Base-by-base conservation (phyloP, 2,888 invertebrate genomes). In the Listrodromus nycthemerus region DNA sequence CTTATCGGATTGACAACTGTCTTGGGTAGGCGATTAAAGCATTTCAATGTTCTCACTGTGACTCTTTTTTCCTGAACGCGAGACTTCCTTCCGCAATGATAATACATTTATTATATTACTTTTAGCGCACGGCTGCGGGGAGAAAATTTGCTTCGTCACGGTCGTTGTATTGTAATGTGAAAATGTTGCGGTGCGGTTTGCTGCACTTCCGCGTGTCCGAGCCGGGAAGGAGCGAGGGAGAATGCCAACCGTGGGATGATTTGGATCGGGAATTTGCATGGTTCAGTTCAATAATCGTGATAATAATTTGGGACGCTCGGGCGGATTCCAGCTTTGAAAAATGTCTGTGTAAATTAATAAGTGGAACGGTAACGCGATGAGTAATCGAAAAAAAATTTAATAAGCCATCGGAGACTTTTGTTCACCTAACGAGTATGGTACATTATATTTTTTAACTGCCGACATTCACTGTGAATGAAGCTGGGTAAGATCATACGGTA, bases 1-100 rank as follows among this genome's bases (percentile, higher is more conserved):
- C n/a, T 33, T 6, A 33, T 33, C 33, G 8, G 33, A 33, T 33
- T 63, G 63, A 33, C 24, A 58, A 33, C 63, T 30, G 16, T 33
- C 21, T n/a, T 33, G 63, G 30, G 33, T 30, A 33, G 21, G 70
- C 33, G 52, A 55, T 70, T 52, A 55, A 70, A 45, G 70, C 19
- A 6, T 33, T 70, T 52, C 27, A 13, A 33, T 55, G 52, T 70
- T 52, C 37, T 70, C 70, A 19, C 70, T 70, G 33, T 55, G 21
- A 33, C 33, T 41, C 45, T 45, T 13, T 37, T 52, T 33, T 55
- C 30, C 6, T 8, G 21, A 55, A 13, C 21, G 37, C 24, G 58
- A 30, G 27, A 55, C 70, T 70, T 70, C 70, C 70, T 70, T 70
- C 70, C 70, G 70, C 55, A 41, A 52, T 70, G 52, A 21, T 55